Base-by-base conservation (phyloP, 2,113 vertebrate genomes). In the Cervus canadensis region DNA sequence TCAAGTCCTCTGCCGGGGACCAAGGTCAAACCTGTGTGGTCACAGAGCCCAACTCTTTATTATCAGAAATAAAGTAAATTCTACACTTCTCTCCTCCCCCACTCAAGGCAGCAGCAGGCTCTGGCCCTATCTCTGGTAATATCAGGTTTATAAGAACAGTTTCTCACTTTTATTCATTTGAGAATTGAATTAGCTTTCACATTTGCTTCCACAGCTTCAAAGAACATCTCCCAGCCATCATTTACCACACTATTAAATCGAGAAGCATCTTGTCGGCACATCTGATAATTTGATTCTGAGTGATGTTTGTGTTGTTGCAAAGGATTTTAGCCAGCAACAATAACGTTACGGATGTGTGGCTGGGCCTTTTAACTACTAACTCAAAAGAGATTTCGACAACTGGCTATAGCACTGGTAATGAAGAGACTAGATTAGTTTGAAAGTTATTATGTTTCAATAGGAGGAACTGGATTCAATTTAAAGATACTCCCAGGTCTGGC, bases 261-360 rank as follows among this genome's bases (percentile, higher is more conserved):
- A 98, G 94, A 97, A 98, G 97, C 98, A 97, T 98, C 98, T 98
- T 98, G 98, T 99, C 98, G 84, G 98, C 98, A 98, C 98, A 98
- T 99, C 98, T 99, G 99, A 98, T 99, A 99, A 99, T 99, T 99
- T 99, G 99, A 99, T 99, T 99, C 99, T 99, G 99, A 99, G 98
- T 98, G 99, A 99, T 99, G 99, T 98, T 99, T 99, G 98, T 99
- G 99, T 99, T 98, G 98, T 99, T 99, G 98, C 98, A 98, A 98
- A 98, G 98, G 98, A 98, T 99, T 99, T 99, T 98, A 99, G 98
- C 98, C 98, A 98, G 98, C 98, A 97, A 98, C 98, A 98, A 97
- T 97, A 98, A 95, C 74, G 74, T 98, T 97, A 94, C 81, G 54
- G 97, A 96, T 96, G 94, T 79, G 97, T 97, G 96, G 97, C 89